A percentile compares a stretch with the other conserved stretches of the same genome.
Conservation (phyloP, 2,113 vertebrate genomes). For the Neotragus pygmaeus region DNA sequence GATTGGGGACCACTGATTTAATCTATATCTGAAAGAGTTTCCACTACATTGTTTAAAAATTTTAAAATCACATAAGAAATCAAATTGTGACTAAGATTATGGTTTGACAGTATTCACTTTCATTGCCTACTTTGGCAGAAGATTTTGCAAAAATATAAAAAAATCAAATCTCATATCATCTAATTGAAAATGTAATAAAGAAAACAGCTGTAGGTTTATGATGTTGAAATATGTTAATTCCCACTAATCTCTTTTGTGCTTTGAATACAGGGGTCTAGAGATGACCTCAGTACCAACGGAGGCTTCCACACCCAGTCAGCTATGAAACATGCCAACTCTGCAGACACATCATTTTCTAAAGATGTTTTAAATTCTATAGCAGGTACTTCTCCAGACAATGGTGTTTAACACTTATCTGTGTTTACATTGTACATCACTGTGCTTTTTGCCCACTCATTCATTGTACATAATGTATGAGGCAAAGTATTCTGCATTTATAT, state of each 20-base stretch:
- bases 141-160: background rate
- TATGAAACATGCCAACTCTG: constrained; percentile 91
- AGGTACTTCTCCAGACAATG: constrained; percentile 80
- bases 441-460: constrained; percentile 59
- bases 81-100: background rate
- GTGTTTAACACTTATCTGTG: constrained; percentile 8
- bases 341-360: constrained; percentile 97
- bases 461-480: constrained; percentile 35
- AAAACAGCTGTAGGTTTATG: background rate
- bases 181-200: background rate
- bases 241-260: background rate
- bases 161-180: background rate
- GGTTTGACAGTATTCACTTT: background rate
- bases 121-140: background rate
- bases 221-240: background rate
- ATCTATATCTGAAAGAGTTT: background rate
- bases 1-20: background rate
- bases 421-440: constrained; percentile 59
- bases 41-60: background rate
- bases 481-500: constrained; percentile 43
- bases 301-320: constrained; percentile 84
- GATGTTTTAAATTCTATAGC: constrained; percentile 98
- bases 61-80: background rate
- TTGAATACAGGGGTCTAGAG: constrained; percentile 90
- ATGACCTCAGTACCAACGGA: constrained; percentile 91